Percentiles rank a stretch among this genome's conserved stretches.
Conservation (phyloP, 2,113 vertebrate species). For the Sceloporus tristichus region DNA sequence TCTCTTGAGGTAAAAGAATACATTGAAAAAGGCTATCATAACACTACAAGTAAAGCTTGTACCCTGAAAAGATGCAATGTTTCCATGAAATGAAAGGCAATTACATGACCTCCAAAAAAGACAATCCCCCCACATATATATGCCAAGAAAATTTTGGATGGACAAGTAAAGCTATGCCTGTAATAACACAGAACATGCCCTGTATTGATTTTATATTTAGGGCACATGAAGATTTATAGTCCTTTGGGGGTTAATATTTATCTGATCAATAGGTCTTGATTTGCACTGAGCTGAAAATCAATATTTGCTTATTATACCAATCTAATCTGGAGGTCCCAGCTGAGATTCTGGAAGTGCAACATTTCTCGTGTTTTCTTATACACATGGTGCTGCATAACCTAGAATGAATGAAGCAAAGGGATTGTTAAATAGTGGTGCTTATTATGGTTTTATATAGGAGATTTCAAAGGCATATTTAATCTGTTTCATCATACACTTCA, state of each 20-base stretch:
- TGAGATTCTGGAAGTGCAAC: not conserved
- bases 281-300: not conserved
- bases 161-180: not conserved
- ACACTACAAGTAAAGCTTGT: not conserved
- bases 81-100: not conserved
- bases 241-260: conserved; percentile 7
- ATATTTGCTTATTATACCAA: conserved; percentile 19
- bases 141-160: not conserved
- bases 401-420: not conserved
- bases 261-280: conserved; percentile 9
- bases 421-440: not conserved
- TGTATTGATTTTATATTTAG: conserved; percentile 29
- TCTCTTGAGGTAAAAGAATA: not conserved
- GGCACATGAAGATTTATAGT: conserved; percentile 12
- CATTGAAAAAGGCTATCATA: not conserved
- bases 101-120: not conserved
- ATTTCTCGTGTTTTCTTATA: not conserved
- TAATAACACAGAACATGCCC: not conserved
- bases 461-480: not conserved
- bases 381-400: not conserved
- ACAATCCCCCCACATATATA: too few species aligned
- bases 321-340: conserved; percentile 13
- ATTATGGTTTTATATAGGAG: not conserved
- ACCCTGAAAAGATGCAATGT: not conserved
- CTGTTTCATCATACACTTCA: not conserved